These are phyloP conservation scores for Limnothrissa miodon DNA, from an alignment of 2,113 vertebrate genomes.

Conservation along the genomic window DNA sequence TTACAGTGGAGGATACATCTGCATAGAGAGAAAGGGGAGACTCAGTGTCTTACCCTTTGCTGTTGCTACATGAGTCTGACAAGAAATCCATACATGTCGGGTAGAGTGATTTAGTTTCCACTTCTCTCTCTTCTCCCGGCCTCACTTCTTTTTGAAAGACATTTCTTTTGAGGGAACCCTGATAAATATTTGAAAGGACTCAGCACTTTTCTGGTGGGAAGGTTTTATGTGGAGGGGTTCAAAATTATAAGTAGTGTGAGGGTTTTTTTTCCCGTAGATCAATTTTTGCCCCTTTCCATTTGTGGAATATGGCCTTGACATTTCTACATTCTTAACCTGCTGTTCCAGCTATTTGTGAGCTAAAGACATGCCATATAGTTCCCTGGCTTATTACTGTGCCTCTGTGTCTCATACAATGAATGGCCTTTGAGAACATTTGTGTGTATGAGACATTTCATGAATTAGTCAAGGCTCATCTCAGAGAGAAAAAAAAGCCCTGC, in stretches of 20 bases:
- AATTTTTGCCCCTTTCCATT: constrained; percentile 30
- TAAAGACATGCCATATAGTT: constrained; percentile 36
- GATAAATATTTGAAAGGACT: constrained; percentile 48
- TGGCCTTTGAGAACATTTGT: constrained; percentile 52
- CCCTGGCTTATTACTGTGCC: constrained; percentile 36
- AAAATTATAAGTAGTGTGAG: constrained; percentile 36
- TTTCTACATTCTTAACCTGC: constrained; percentile 41
- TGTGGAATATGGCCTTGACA: constrained; percentile 40
- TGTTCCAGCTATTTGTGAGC: constrained; percentile 36
- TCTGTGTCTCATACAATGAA: constrained; percentile 44
- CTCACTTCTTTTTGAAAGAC: constrained; percentile 27
- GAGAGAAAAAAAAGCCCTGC: constrained; percentile 24
- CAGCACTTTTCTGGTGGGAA: constrained; percentile 33
- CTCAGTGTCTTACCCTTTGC: constrained; percentile 53
- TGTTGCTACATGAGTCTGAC: constrained; percentile 66
- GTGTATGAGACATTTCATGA: constrained; percentile 51
- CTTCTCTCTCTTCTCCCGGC: constrained; percentile 27
- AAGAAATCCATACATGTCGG: constrained; percentile 72
- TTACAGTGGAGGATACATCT: constrained; percentile 62
- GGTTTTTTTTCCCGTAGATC: constrained; percentile 45
- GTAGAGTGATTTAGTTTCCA: constrained; percentile 64
- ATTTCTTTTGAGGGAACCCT: constrained; percentile 44
- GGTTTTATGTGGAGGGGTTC: constrained; percentile 27
- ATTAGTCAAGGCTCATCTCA: constrained; percentile 49
- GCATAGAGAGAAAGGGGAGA: constrained; percentile 58